Evolutionary conservation across 2,113 vertebrate species (phyloP).

Genomic region (Saguinus imperator): DNA sequence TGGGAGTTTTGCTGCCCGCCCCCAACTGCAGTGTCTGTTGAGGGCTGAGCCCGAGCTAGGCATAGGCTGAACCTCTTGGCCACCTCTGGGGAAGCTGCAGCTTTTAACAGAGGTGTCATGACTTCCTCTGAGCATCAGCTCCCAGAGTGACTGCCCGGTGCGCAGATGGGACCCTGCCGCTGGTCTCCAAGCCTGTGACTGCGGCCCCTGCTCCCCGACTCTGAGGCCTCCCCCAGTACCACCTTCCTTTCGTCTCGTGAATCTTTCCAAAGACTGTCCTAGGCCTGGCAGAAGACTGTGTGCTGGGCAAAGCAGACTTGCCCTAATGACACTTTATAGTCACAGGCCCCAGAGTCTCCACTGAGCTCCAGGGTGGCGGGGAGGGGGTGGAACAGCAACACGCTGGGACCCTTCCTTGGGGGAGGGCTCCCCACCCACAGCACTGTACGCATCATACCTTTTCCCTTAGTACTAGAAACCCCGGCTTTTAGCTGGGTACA

Average conservation of each 20-base stretch:
- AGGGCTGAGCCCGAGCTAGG: not conserved
- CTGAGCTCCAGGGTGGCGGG: not conserved
- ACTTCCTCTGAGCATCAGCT: no score
- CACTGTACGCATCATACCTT: not conserved
- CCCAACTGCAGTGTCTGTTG: not conserved
- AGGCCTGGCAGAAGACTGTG: not conserved
- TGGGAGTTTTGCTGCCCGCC: not conserved
- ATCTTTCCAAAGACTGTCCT: not conserved
- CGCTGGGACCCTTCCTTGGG: not conserved
- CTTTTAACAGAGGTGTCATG: not conserved
- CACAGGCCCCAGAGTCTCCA: not conserved
- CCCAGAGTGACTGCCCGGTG: no score
- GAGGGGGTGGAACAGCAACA: fast-evolving
- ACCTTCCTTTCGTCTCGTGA: not conserved
- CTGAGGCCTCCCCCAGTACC: not conserved
- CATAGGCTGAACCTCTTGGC: not conserved
- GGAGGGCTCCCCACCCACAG: no score
- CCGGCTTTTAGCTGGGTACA: not conserved
- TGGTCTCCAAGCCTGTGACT: not conserved
- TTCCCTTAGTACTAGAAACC: not conserved
- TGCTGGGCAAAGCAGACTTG: not conserved
- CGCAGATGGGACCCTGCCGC: not conserved
- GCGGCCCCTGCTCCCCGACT: not conserved
- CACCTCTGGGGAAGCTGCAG: no score
- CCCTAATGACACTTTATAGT: not conserved